Base-by-base conservation (phyloP, 2,888 invertebrate species). In the Phaedon cochleariae region DNA sequence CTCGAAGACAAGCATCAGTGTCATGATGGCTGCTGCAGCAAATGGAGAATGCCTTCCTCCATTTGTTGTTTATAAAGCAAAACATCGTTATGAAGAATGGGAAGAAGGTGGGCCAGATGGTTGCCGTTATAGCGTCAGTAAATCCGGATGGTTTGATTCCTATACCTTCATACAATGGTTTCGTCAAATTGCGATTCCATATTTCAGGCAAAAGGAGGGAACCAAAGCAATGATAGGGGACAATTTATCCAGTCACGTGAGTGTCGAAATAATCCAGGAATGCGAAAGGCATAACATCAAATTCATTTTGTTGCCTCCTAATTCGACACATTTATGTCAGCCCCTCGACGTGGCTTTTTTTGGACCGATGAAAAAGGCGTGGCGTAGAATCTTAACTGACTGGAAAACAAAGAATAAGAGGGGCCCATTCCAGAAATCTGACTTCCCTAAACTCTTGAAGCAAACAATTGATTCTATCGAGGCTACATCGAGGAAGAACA, bases 171-270 rank as follows among this genome's bases (percentile, higher is more conserved):
- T 68, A 67, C 68, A 74, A 49, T 74, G 72, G 73, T 72, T 75
- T 34, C 48, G 60, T 34, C 51, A 74, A n/a, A 55, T 66, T 17
- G 55, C 71, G 21, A 21, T 82, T 31, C 73, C 75, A 29, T 67
- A 70, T 65, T 59, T 72, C 18, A 67, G 71, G 72, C 66, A 65
- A 73, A 54, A 59, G 63, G 21, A 45, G 20, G 45, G 65, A 80
- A 79, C 77, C 70, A 21, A 78, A 77, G 71, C 76, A 22, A 20
- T 79, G 9, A 74, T 81, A 22, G 67, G 80, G 75, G 76, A 82
- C 65, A 81, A 79, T 66, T 59, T 80, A 49, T 55, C 73, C 51
- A 63, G 68, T 58, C 79, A 81, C 54, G 49, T 78, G 29, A 72
- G 64, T 48, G 26, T 54, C 17, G 67, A 67, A 12, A 74, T 79